Evolutionary conservation across 1,140 invertebrate genomes (phyloP), one percentile per base, ranked within the genome.

Genomic region (Pogonognathellus flavescens): DNA sequence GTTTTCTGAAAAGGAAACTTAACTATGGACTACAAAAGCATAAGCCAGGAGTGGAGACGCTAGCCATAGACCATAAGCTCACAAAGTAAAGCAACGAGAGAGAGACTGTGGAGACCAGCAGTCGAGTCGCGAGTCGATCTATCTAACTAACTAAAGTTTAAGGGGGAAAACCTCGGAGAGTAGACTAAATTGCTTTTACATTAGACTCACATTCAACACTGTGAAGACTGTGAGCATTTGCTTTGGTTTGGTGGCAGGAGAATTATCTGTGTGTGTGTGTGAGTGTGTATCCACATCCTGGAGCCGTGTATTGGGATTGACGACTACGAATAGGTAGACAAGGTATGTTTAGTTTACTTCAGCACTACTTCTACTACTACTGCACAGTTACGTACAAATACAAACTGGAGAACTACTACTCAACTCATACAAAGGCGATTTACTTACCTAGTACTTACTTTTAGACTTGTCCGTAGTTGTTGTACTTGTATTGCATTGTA

Each of bases 141-240:
- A 76, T 76, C 70, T 76, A 76, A 76, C 70, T 76, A 76, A 76
- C 70, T 76, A 76, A 76, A 76, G 11, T 76, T 76, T 76, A 76
- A 76, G 70, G 31, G 41, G 70, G 49, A 76, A 76, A 76, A 76
- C 70, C 70, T 76, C 70, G 31, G 70, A 76, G 70, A 49, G 70
- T 76, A 25, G 70, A 76, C 70, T 76, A 76, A 76, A 76, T 76
- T 76, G 70, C 70, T 76, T 76, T 76, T 31, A 76, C 70, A 76
- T 76, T 76, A 76, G 70, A 76, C 70, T 76, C 70, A 76, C 70
- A 76, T 76, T 76, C 70, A 76, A 76, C 70, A 76, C 70, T 76
- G 31, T 41, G 31, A 41, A 41, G 2, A 41, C 31, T 41, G 31
- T 41, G 70, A 76, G 70, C 70, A 76, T 41, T 76, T 50, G 31